These are phyloP conservation scores for Adelges cooleyi DNA, from an alignment of 1,140 invertebrate genomes.

Conservation along the genomic window DNA sequence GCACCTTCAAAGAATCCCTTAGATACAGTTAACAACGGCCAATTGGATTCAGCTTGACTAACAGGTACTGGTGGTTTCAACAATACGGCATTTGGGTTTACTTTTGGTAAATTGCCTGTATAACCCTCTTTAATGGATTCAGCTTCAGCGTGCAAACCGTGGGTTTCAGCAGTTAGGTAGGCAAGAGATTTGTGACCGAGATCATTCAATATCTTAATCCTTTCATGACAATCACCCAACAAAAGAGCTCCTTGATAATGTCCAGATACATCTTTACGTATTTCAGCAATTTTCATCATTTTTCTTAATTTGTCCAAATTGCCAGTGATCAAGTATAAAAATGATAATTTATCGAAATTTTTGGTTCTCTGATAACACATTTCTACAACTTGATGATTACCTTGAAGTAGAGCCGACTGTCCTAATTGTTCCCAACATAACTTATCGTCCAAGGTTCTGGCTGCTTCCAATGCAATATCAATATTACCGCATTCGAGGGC, in stretches of 20 bases:
- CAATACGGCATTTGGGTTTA: conserved; percentile 64
- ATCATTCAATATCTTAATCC: conserved; percentile 80
- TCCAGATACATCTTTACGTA: conserved; percentile 86
- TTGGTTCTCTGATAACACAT: conserved; percentile 99
- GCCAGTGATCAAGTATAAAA: conserved; percentile 96
- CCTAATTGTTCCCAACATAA: conserved; percentile 94
- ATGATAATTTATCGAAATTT: conserved; percentile 97
- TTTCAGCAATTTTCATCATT: conserved; percentile 99
- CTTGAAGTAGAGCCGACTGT: conserved; percentile 68
- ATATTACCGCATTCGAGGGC: conserved; percentile 98
- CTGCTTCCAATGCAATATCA: conserved; percentile 87
- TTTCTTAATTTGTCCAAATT: conserved; percentile 95
- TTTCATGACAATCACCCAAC: conserved; percentile 82
- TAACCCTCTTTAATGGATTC: conserved; percentile 56
- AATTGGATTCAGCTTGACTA: conserved; percentile 78
- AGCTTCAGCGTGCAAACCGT: conserved; percentile 72
- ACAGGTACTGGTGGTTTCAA: conserved; percentile 81
- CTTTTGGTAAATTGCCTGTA: conserved; percentile 55
- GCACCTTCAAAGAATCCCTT: conserved; percentile 65
- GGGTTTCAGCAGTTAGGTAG: conserved; percentile 89
- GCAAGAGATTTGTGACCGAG: conserved; percentile 55
- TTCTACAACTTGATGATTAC: conserved; percentile 59
- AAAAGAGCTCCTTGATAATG: conserved; percentile 92
- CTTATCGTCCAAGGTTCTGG: conserved; percentile 86
- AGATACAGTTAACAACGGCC: conserved; percentile 88